These are phyloP conservation scores for Willisornis vidua DNA, from an alignment of 2,113 vertebrate species.

Conservation along the genomic window DNA sequence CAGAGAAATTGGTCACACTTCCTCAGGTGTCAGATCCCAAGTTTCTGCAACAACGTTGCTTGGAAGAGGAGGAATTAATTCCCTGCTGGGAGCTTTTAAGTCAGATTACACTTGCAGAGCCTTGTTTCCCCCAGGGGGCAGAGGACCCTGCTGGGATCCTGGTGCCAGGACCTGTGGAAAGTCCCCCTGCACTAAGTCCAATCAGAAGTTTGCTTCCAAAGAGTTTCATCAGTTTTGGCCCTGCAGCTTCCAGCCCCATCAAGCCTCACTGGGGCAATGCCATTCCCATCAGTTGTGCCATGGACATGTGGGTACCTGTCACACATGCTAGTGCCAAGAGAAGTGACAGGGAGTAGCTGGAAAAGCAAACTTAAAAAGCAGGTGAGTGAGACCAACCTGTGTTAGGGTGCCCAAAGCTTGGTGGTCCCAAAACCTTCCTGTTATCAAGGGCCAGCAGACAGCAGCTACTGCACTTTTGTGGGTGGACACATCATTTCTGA, in stretches of 20 bases:
- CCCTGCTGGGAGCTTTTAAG: not conserved
- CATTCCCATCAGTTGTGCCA: not conserved
- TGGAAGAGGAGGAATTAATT: accelerated
- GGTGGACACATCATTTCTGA: not conserved
- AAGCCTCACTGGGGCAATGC: not conserved
- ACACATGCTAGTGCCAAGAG: not conserved
- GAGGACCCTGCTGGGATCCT: not conserved
- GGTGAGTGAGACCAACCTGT: not conserved
- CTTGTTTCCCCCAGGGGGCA: not conserved
- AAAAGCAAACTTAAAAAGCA: not conserved
- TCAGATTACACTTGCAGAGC: not conserved
- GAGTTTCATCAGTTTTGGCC: not conserved
- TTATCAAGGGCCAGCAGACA: not conserved
- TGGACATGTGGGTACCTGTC: accelerated
- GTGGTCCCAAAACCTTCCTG: not conserved
- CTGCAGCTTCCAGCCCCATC: not conserved
- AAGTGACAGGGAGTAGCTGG: not conserved
- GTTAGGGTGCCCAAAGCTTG: not conserved
- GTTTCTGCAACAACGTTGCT: not conserved
- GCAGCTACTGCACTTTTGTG: not conserved
- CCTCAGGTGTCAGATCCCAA: not conserved
- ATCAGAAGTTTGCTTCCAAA: not conserved
- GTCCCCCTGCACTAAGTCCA: not conserved
- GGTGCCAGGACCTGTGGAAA: not conserved
- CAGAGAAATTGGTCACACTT: not conserved